Evolutionary conservation across 1,140 invertebrate genomes (phyloP).

Genomic region (Hesperophylax magnus): DNA sequence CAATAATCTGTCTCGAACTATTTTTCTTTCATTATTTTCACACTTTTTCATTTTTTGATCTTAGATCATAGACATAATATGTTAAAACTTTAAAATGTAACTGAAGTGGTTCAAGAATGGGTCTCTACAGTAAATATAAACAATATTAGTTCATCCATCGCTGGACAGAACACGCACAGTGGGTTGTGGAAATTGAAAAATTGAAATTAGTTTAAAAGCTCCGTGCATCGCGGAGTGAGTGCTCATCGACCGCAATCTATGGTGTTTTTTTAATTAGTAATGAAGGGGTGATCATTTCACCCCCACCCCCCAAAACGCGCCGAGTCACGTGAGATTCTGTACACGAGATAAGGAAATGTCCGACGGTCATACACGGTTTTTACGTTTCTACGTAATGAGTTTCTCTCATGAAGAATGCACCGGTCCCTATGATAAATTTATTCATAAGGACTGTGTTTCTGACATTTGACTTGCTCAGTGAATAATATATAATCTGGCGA

Average conservation of each 20-base stretch:
- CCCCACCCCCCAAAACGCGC: conserved; percentile 29
- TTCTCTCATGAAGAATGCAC: conserved; percentile 55
- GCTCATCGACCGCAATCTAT: conserved; percentile 48
- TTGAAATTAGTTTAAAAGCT: conserved; percentile 58
- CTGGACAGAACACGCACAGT: conserved; percentile 20
- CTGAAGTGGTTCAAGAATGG: no score
- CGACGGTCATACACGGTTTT: conserved; percentile 54
- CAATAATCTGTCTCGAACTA: no score
- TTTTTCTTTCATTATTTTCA: no score
- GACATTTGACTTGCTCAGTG: no score
- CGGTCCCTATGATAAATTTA: conserved; percentile 19
- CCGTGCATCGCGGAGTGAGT: conserved; percentile 44
- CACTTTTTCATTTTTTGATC: no score
- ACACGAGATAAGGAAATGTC: conserved; percentile 52
- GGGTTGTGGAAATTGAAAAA: conserved; percentile 51
- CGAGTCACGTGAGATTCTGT: conserved; percentile 55
- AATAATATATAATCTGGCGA: no score
- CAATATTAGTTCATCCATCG: no score
- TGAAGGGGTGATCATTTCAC: conserved; percentile 41
- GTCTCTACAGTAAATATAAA: no score
- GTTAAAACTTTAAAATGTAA: no score
- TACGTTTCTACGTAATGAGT: conserved; percentile 57
- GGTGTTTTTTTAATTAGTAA: conserved; percentile 55
- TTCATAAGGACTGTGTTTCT: neutral
- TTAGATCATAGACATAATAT: no score